Base-by-base conservation (phyloP, 2,797 vertebrate species). In the Huso huso region DNA sequence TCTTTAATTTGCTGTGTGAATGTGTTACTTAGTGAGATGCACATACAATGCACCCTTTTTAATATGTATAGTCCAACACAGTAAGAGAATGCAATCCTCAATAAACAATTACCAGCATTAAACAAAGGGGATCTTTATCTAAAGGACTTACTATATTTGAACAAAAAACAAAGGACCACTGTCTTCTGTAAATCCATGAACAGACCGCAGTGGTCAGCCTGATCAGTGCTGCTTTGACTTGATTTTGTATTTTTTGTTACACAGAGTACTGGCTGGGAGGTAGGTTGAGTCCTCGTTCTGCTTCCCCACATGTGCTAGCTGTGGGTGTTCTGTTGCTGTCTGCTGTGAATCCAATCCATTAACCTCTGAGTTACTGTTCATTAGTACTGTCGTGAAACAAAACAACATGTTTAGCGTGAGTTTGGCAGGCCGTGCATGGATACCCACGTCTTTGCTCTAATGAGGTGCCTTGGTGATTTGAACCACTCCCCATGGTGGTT, bases 201-300 rank as follows among this genome's bases (percentile, higher is more conserved):
- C 37, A 37, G 37, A 37, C 37, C 37, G 37, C 37, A 37, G 37
- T 37, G 37, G 37, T 37, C 37, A 37, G 37, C 37, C 37, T 37
- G 37, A 37, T 37, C 37, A 37, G 37, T 37, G 37, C 12, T 58
- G 13, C 64, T 51, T 71, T 64, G 72, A 58, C 75, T 76, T 78
- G 70, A 58, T 70, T 76, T 77, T 88, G 81, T 92, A 89, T 94
- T 94, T 91, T 97, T 91, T 93, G 84, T 96, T 91, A 96, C 86
- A 97, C 97, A 99, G 97, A 99, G 97, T 90, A 98, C 97, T 93
- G 97, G 97, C 97, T 99, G 97, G 97, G 97, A 99, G 97, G 97
- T 99, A 99, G 95, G 97, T 99, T 91, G 88, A 80, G 68, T 83
- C 88, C 89, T 91, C 89, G 92, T 89, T 92, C 93, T 79, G 96